These are phyloP conservation scores for Mustelus asterias DNA, from an alignment of 2,113 vertebrate genomes.

Conservation along the genomic window DNA sequence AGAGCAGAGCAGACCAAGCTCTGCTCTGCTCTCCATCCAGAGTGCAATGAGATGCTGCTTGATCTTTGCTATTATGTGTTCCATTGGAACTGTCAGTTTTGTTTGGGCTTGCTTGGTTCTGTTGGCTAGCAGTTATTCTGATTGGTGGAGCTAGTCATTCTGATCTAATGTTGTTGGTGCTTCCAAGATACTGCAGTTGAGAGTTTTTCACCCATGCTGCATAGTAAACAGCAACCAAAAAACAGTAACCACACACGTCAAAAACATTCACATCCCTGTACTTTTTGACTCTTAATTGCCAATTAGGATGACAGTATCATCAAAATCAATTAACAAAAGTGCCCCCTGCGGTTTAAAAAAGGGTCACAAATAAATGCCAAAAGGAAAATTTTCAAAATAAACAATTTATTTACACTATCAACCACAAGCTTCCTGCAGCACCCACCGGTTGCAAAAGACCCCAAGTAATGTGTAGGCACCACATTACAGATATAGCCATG, in stretches of 20 bases:
- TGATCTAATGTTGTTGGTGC: neutral
- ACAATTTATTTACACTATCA: neutral
- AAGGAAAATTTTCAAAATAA: neutral
- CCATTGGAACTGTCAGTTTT: neutral
- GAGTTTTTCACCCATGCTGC: neutral
- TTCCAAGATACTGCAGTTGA: neutral
- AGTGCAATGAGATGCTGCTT: neutral
- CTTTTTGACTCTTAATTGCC: no score
- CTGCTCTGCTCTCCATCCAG: no score
- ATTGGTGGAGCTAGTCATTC: neutral
- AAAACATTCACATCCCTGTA: neutral
- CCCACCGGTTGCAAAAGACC: neutral
- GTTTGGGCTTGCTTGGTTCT: neutral
- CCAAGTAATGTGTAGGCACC: neutral
- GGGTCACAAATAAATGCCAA: neutral
- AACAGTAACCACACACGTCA: neutral
- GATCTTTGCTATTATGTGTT: neutral
- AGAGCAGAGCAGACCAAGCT: no score
- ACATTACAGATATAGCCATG: neutral
- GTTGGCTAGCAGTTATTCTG: neutral
- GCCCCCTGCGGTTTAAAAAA: no score
- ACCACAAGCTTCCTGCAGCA: no score
- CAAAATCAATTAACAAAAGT: neutral
- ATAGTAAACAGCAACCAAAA: neutral
- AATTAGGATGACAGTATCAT: neutral